phyloP scores from a whole-genome alignment of 1,140 invertebrate genomes.

The Cotesia glomerata region DNA sequence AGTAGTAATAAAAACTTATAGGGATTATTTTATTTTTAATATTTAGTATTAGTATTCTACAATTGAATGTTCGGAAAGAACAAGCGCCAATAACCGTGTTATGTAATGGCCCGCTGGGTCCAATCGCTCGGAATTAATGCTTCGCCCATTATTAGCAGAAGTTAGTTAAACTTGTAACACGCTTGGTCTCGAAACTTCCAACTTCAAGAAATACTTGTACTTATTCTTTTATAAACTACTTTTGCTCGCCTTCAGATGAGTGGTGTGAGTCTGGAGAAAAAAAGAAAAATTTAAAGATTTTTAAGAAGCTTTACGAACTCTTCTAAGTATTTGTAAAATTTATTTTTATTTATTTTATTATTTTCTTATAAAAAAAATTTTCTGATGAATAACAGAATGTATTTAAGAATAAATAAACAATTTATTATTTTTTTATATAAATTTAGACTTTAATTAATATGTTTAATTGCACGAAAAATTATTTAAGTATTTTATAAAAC shows the following conservation, averaged over 20 bases:
- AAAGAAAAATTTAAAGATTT: not conserved
- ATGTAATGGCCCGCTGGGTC: constrained; percentile 49
- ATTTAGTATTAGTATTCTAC: not conserved
- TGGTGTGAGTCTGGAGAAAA: not conserved
- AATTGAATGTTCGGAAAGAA: not conserved
- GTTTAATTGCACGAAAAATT: too few species aligned
- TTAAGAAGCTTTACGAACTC: too few species aligned
- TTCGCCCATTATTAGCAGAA: constrained; percentile 57
- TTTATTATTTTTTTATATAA: too few species aligned
- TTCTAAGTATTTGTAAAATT: too few species aligned
- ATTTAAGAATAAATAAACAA: too few species aligned
- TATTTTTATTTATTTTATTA: too few species aligned
- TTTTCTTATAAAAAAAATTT: too few species aligned
- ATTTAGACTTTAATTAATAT: too few species aligned
- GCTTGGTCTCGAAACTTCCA: not conserved
- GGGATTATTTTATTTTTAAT: not conserved
- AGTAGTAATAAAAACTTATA: too few species aligned
- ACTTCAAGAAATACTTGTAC: constrained; percentile 23
- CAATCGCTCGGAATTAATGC: constrained; percentile 60
- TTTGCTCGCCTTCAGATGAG: not conserved
- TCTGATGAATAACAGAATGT: too few species aligned
- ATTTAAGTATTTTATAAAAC: too few species aligned
- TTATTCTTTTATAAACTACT: not conserved
- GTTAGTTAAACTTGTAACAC: constrained; percentile 45
- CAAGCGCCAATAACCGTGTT: constrained; percentile 11